Evolutionary conservation across 2,797 vertebrate genomes (phyloP), one percentile per base, ranked within the genome.

Genomic region (Apodemus agrarius): DNA sequence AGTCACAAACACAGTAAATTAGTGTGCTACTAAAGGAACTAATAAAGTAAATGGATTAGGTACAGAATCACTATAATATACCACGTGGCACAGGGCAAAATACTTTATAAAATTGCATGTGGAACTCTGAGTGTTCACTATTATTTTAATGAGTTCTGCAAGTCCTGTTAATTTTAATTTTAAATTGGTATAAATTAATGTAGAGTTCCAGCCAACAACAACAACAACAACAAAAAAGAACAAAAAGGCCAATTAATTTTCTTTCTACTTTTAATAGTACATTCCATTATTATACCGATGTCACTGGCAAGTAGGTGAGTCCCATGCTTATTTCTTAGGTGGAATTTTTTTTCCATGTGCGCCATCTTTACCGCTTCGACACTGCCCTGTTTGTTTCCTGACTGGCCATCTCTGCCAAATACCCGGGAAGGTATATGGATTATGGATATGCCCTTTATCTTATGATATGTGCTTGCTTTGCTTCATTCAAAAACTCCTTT

Each of bases 171-270:
- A 89, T 92, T 94, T 96, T 69, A 74, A 79, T 80, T 95, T 96
- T n/a, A 65, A 63, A 31, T 76, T 49, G 29, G 2, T 92, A 26
- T 81, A 69, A 80, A 89, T 95, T 89, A 80, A 34, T 72, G 72
- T n/a, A 94, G 83, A 91, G 61, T 40, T 82, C 26, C 80, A 78
- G 7, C 34, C 31, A 82, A 81, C n/a, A 74, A 72, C 93, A 95
- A 63, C 65, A 93, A 95, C 31, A 82, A 81, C n/a, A 74, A 72
- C 93, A 95, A 63, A 72, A 93, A 95, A 63, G 52, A 96, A 31
- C 59, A 94, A 75, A 94, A 78, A 89, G 92, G 72, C 29, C 74
- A 46, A 84, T 52, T 89, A 86, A 69, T 19, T 93, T 90, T 76
- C 37, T 91, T 82, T 31, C 29, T 40, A 69, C 49, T 84, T 87